phyloP scores from a whole-genome alignment of 2,888 invertebrate genomes.

The Pristionchus japonicus region DNA sequence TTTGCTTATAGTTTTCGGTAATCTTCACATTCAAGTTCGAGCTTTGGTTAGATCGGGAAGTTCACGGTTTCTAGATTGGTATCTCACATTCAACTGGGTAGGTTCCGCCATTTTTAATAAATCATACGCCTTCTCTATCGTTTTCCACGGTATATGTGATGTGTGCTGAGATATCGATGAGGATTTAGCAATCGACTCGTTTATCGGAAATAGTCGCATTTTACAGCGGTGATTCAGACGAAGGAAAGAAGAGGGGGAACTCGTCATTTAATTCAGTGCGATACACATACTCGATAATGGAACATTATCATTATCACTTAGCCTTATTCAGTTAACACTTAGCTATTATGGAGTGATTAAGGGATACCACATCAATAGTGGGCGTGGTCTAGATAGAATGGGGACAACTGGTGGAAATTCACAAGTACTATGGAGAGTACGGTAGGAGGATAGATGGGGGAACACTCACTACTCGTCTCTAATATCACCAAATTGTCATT shows the following conservation, averaged over 20 bases:
- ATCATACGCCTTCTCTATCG: not conserved
- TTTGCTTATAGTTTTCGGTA: not conserved
- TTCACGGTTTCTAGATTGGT: not conserved
- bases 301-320: slow-evolving; percentile 43
- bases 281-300: slow-evolving; percentile 42
- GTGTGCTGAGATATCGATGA: not conserved
- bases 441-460: not conserved
- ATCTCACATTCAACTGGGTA: not conserved
- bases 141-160: not conserved
- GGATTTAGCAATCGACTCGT: slow-evolving; percentile 6
- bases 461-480: slow-evolving; percentile 25
- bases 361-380: not conserved
- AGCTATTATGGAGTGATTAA: slow-evolving; percentile 21
- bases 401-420: not conserved
- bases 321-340: slow-evolving; percentile 43
- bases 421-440: slow-evolving; percentile 42
- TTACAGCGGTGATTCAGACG: slow-evolving; percentile 41
- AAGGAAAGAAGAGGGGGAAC: slow-evolving; percentile 27
- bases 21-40: not conserved
- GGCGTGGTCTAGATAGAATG: not conserved
- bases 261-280: slow-evolving; percentile 26
- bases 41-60: no score
- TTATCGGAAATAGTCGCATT: slow-evolving; percentile 38
- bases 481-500: slow-evolving; percentile 13
- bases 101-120: not conserved